A percentile compares a stretch with the other conserved stretches of the same genome.
Evolutionary conservation across 2,113 vertebrate genomes (phyloP).

Genomic region (Plecturocebus donacophilus): DNA sequence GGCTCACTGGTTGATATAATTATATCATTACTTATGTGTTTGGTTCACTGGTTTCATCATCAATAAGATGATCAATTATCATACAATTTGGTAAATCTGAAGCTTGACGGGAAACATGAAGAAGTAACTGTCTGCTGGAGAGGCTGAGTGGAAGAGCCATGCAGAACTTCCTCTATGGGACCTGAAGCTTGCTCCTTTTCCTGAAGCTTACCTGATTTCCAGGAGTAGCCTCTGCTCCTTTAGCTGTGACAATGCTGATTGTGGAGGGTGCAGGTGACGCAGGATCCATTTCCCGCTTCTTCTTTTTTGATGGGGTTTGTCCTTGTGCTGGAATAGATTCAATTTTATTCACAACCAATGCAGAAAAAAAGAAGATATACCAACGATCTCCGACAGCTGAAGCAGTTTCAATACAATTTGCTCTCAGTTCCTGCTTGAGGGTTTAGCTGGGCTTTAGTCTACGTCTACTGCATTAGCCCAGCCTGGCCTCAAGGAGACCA

Average conservation of each 20-base stretch:
- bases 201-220: background rate
- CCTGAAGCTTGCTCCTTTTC: fast-evolving
- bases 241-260: fast-evolving
- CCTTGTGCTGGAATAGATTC: background rate
- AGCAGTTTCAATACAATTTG: background rate
- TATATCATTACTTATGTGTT: background rate
- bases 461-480: background rate
- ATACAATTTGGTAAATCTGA: background rate
- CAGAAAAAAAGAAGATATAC: background rate
- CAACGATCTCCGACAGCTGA: background rate
- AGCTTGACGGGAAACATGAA: background rate
- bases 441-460: background rate
- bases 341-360: background rate
- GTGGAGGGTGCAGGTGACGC: background rate
- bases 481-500: no score
- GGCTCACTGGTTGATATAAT: background rate
- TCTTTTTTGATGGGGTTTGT: background rate
- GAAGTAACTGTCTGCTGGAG: background rate
- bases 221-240: background rate
- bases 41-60: background rate
- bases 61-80: background rate
- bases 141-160: background rate
- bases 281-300: no score
- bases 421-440: background rate
- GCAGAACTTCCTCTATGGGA: no score